Evolutionary conservation across 2,113 vertebrate genomes (phyloP).

Genomic region (Crocuta crocuta): DNA sequence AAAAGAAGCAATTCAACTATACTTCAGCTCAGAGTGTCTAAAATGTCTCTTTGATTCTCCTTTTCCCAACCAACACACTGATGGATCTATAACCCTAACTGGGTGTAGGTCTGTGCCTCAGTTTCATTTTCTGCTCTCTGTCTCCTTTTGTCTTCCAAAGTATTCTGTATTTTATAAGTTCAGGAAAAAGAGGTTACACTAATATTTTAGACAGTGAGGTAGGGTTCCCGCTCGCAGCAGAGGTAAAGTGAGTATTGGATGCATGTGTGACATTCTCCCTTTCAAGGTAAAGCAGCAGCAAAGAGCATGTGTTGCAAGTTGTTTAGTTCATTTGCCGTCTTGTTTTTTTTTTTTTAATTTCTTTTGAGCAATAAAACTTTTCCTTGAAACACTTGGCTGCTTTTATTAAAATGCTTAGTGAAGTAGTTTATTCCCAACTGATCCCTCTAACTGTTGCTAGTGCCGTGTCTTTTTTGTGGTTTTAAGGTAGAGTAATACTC

Average conservation of each 20-base stretch:
- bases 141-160: not conserved
- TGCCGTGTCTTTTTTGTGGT: conserved; percentile 33
- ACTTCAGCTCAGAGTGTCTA: not conserved
- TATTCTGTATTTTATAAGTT: not conserved
- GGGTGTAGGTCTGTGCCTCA: not conserved
- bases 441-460: not conserved
- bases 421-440: conserved; percentile 4
- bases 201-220: not conserved
- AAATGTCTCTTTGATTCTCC: not conserved
- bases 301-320: not conserved
- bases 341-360: not conserved
- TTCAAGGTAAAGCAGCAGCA: not conserved
- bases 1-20: not conserved
- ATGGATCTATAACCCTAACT: not conserved
- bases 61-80: not conserved
- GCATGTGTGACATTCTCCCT: not conserved
- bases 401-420: conserved; percentile 58
- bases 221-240: not conserved
- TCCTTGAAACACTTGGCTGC: conserved; percentile 3
- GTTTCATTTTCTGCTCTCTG: not conserved
- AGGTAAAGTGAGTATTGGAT: not conserved
- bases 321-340: not conserved
- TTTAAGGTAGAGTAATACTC: not conserved
- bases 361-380: not conserved
- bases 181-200: not conserved